Evolutionary conservation across 2,113 vertebrate species (phyloP).

Genomic region (Sinocyclocheilus grahami): DNA sequence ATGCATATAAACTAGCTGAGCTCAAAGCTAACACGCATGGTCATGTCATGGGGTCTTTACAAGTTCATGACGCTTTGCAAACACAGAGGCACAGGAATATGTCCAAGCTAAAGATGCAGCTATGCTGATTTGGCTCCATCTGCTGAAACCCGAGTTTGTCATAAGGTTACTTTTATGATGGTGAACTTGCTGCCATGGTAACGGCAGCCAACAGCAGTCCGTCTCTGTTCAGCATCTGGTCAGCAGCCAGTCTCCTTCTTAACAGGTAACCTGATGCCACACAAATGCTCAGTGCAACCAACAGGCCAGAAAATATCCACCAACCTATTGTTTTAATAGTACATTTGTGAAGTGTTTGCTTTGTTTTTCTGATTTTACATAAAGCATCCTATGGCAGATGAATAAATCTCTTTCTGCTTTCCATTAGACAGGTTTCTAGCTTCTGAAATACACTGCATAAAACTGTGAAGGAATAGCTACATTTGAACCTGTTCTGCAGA

Average conservation of each 20-base stretch:
- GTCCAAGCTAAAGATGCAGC: background rate
- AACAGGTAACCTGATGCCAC: background rate
- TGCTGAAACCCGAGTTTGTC: conserved; percentile 55
- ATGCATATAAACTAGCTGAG: background rate
- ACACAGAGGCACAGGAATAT: background rate
- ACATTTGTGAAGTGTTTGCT: background rate
- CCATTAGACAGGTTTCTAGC: background rate
- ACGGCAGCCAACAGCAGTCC: conserved; percentile 4
- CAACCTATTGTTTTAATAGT: background rate
- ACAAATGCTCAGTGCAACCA: background rate
- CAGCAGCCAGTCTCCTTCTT: background rate
- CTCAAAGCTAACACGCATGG: background rate
- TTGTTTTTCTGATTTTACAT: background rate
- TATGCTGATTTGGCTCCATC: conserved; percentile 48
- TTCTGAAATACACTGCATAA: background rate
- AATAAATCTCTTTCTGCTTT: background rate
- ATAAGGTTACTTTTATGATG: conserved; percentile 34
- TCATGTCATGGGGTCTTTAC: background rate
- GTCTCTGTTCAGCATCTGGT: conserved; percentile 54
- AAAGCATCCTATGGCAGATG: background rate
- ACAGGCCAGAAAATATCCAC: background rate
- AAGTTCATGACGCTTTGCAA: background rate
- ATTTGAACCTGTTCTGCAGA: background rate
- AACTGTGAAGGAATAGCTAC: background rate
- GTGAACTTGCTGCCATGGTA: conserved; percentile 46